Percentiles rank a stretch among this genome's conserved stretches.
Evolutionary conservation across 2,888 invertebrate species (phyloP).

Genomic region (Zhengitettix transpicula): DNA sequence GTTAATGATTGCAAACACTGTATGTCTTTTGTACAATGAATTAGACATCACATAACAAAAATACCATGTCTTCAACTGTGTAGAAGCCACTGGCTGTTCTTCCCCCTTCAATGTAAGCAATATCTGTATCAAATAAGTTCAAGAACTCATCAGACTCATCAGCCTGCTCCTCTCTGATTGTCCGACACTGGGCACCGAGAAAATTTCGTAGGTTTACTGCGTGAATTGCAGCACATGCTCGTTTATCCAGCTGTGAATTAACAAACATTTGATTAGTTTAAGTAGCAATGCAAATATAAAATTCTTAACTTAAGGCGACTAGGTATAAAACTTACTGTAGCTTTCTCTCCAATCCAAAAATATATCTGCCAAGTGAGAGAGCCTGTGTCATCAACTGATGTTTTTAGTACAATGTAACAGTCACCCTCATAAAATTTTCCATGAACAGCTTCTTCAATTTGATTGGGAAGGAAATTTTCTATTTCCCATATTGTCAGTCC

Average conservation of each 20-base stretch:
- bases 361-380: conserved; percentile 89
- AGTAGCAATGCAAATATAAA: background rate
- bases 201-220: conserved; percentile 95
- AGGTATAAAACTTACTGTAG: conserved; percentile 52
- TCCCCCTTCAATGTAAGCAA: conserved; percentile 95
- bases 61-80: conserved; percentile 82
- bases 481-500: conserved; percentile 97
- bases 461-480: conserved; percentile 94
- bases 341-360: conserved; percentile 96
- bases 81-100: conserved; percentile 93
- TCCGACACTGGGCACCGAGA: conserved; percentile 83
- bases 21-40: background rate
- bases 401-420: conserved; percentile 92
- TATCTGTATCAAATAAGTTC: conserved; percentile 72
- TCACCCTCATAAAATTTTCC: conserved; percentile 99
- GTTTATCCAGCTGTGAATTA: conserved; percentile 61
- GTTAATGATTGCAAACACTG: too few species aligned
- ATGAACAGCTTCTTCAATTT: conserved; percentile 81
- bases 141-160: conserved; percentile 96
- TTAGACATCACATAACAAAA: too few species aligned
- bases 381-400: conserved; percentile 64
- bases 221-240: conserved; percentile 94
- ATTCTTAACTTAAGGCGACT: background rate
- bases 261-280: background rate
- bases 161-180: conserved; percentile 89